A percentile compares a stretch with the other conserved stretches of the same genome.
These are phyloP conservation scores for Frieseomelitta varia DNA, from an alignment of 1,140 invertebrate genomes.

Conservation along the genomic window DNA sequence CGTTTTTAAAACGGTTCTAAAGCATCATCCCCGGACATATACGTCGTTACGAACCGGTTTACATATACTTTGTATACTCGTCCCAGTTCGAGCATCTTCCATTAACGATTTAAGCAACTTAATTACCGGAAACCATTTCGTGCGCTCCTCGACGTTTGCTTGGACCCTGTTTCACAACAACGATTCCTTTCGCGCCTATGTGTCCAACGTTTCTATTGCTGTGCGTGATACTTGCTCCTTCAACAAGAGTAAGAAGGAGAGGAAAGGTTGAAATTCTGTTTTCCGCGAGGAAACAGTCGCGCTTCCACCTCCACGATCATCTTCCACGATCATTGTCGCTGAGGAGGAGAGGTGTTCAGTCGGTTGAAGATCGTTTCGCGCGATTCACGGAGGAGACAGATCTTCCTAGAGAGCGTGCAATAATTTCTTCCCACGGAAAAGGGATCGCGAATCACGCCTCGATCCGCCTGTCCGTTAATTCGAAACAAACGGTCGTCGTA, in stretches of 20 bases:
- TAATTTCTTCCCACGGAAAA: background rate
- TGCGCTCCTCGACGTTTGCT: background rate
- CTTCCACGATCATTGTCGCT: background rate
- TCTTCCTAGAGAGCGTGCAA: constrained; percentile 37
- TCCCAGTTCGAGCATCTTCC: background rate
- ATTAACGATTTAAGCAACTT: constrained; percentile 46
- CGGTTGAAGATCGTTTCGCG: background rate
- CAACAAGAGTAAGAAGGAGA: too few species aligned
- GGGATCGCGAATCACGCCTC: constrained; percentile 10
- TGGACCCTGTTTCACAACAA: too few species aligned
- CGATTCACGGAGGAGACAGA: constrained; percentile 34
- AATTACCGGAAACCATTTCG: constrained; percentile 37
- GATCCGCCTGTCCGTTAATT: constrained; percentile 60
- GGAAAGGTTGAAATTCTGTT: background rate
- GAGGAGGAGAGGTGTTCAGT: background rate
- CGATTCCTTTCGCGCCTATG: too few species aligned
- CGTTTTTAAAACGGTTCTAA: background rate
- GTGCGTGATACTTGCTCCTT: background rate
- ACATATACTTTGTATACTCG: background rate
- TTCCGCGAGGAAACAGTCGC: background rate
- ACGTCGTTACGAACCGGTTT: background rate
- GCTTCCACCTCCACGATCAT: background rate
- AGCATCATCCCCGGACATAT: background rate
- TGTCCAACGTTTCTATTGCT: background rate
- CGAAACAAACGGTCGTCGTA: constrained; percentile 49